These are phyloP conservation scores for Tryphoninae sp. DNA, from an alignment of 2,888 invertebrate species.

Conservation along the genomic window DNA sequence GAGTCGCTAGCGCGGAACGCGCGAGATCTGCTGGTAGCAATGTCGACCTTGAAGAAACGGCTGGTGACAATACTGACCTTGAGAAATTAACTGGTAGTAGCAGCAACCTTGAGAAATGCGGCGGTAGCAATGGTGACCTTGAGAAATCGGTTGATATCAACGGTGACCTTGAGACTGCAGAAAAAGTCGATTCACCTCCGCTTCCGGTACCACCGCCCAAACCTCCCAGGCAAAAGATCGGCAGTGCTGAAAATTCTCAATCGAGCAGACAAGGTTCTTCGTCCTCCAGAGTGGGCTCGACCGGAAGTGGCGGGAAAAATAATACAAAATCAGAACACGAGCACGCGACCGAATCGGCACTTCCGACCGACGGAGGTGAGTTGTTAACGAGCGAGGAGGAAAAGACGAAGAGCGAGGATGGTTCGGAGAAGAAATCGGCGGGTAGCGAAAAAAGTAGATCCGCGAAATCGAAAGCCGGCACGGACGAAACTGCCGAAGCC, in stretches of 20 bases:
- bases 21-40: slow-evolving; percentile 22
- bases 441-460: slow-evolving; percentile 64
- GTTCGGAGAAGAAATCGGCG: slow-evolving; percentile 70
- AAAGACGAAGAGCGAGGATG: slow-evolving; percentile 72
- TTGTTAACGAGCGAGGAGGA: slow-evolving; percentile 59
- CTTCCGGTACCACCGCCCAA: slow-evolving; percentile 80
- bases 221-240: slow-evolving; percentile 81
- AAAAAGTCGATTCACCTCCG: slow-evolving; percentile 61
- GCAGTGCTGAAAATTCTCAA: slow-evolving; percentile 81
- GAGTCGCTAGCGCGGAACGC: slow-evolving; percentile 27
- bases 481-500: slow-evolving; percentile 68
- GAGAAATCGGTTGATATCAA: slow-evolving; percentile 27
- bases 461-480: slow-evolving; percentile 62
- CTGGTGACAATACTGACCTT: slow-evolving; percentile 15
- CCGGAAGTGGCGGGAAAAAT: slow-evolving; percentile 31
- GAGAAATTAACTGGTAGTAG: slow-evolving; percentile 17
- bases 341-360: slow-evolving; percentile 61
- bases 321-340: slow-evolving; percentile 31
- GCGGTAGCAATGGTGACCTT: slow-evolving; percentile 11
- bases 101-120: slow-evolving; percentile 35
- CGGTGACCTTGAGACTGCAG: slow-evolving; percentile 37
- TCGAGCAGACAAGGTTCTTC: slow-evolving; percentile 57
- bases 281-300: slow-evolving; percentile 59
- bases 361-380: slow-evolving; percentile 52
- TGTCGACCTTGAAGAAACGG: slow-evolving; percentile 28